Evolutionary conservation across 2,888 invertebrate genomes (phyloP).

Genomic region (Caenorhabditis afra): DNA sequence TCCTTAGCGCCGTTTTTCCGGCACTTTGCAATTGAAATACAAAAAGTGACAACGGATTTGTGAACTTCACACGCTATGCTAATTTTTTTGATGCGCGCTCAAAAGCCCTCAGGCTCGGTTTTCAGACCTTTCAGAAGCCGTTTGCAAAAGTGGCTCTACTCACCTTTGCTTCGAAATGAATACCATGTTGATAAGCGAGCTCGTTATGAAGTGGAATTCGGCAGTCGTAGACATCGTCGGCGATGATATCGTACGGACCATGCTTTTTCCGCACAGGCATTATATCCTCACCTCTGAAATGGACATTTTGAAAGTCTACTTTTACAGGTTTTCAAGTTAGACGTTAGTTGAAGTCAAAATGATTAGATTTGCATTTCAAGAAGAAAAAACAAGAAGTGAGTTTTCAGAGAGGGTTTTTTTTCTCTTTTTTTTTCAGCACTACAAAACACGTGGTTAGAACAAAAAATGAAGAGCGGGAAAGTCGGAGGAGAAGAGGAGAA

Average conservation of each 20-base stretch:
- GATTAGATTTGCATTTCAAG: neutral
- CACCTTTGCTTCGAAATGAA: slow-evolving; percentile 97
- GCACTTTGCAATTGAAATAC: no score
- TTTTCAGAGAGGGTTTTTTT: no score
- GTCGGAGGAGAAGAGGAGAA: neutral
- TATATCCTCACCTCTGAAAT: slow-evolving; percentile 63
- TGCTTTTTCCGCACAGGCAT: slow-evolving; percentile 75
- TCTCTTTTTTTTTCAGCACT: no score
- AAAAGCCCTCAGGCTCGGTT: no score
- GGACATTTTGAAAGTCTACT: neutral
- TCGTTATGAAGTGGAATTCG: slow-evolving; percentile 96
- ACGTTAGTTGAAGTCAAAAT: no score
- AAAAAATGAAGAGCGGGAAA: slow-evolving; percentile 1
- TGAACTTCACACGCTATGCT: no score
- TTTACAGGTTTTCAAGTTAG: no score
- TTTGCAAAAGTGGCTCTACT: neutral
- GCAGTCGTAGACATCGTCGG: slow-evolving; percentile 95
- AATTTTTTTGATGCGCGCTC: no score
- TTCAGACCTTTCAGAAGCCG: no score
- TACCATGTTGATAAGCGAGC: slow-evolving; percentile 96
- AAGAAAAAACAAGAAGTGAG: neutral
- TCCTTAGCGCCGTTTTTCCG: no score
- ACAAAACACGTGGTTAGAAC: neutral
- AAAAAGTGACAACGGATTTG: no score
- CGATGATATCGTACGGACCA: slow-evolving; percentile 90